These are phyloP conservation scores for Ptiloglossa arizonensis DNA, from an alignment of 1,140 invertebrate genomes.

Conservation along the genomic window DNA sequence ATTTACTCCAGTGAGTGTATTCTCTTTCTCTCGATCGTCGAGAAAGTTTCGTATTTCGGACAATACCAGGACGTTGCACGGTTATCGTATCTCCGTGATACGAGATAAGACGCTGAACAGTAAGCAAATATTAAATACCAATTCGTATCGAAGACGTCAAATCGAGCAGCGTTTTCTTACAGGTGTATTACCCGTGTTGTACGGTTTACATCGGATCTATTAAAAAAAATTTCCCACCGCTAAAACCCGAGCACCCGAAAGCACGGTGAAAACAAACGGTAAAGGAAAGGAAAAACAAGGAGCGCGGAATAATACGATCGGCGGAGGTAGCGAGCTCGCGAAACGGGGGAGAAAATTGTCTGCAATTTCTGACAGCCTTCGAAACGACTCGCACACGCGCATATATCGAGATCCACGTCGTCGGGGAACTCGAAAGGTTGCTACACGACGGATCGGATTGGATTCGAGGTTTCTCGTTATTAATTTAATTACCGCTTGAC, in stretches of 20 bases:
- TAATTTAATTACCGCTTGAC: constrained; percentile 81
- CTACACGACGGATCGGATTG: constrained; percentile 73
- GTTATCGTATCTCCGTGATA: no score
- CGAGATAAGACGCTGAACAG: no score
- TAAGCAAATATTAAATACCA: no score
- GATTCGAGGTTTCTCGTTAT: constrained; percentile 80
- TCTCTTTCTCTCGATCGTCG: no score
- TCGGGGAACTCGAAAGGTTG: constrained; percentile 65
- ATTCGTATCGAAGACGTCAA: no score
- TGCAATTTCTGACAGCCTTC: constrained; percentile 55
- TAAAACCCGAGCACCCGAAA: constrained; percentile 3
- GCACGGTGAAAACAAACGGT: background rate
- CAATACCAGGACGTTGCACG: no score
- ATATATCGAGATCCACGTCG: constrained; percentile 56
- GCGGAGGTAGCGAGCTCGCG: background rate
- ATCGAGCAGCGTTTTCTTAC: background rate
- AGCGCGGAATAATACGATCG: constrained; percentile 3
- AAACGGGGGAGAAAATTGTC: constrained; percentile 43
- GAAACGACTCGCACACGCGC: constrained; percentile 58
- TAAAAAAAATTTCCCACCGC: no score
- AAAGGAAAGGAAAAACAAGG: background rate
- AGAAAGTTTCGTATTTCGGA: no score
- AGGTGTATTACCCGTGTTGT: no score
- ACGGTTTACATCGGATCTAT: no score
- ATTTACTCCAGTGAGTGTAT: no score